phyloP scores from a whole-genome alignment of 2,113 vertebrate species.

The Forbesichthys agassizii region DNA sequence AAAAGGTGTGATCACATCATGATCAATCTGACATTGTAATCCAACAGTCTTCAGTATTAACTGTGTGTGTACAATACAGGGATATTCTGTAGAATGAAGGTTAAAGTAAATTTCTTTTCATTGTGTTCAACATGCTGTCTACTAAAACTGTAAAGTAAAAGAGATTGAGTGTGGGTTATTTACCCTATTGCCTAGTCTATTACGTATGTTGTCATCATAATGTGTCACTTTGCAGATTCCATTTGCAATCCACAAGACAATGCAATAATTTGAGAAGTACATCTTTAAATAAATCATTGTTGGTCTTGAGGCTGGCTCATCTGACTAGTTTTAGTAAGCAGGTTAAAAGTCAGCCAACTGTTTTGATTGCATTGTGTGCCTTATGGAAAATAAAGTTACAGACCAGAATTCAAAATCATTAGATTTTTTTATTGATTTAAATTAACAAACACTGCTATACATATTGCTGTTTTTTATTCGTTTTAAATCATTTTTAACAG shows the following conservation, averaged over 20 bases:
- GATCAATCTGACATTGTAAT: too few species aligned
- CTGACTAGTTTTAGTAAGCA: neutral
- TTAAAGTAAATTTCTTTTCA: neutral
- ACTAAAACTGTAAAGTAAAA: neutral
- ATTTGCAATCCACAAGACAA: too few species aligned
- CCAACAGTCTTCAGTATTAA: neutral
- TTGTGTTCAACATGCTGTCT: neutral
- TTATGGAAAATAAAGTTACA: neutral
- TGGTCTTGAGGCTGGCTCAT: too few species aligned
- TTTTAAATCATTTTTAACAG: slow-evolving; percentile 79
- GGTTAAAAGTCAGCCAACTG: neutral
- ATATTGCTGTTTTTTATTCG: slow-evolving; percentile 82
- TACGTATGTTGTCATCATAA: too few species aligned
- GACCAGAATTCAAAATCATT: slow-evolving; percentile 53
- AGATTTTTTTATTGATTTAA: slow-evolving; percentile 75
- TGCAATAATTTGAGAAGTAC: neutral
- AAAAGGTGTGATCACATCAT: too few species aligned
- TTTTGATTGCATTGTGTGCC: too few species aligned
- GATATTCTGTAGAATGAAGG: neutral
- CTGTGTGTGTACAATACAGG: neutral
- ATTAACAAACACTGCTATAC: slow-evolving; percentile 83
- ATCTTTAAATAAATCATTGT: slow-evolving; percentile 5
- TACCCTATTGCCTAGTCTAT: too few species aligned
- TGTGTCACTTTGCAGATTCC: neutral
- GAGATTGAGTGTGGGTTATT: too few species aligned